Evolutionary conservation across 2,797 vertebrate species (phyloP), one percentile per base, ranked within the genome.

Genomic region (Xenops minutus): DNA sequence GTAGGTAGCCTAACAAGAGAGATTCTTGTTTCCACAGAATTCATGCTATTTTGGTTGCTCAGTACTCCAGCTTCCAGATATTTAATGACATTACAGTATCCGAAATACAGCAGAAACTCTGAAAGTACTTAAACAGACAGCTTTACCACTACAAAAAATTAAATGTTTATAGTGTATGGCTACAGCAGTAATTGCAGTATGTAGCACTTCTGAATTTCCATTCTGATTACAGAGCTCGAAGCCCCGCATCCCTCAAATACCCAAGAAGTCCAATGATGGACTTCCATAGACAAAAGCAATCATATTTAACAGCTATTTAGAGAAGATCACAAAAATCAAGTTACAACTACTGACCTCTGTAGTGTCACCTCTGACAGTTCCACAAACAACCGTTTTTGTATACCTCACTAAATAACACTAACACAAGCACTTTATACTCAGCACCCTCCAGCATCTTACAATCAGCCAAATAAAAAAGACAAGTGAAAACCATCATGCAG

Each of bases 141-240:
- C 30, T 93, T 93, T 93, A 91, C 82, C 14, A 3, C 64, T 85
- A 74, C 82, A 80, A 89, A 41, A 85, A 91, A 94, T 85, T 93
- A 91, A 89, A 88, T 63, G 75, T 91, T 92, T 75, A 77, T 10
- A 75, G 58, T 26, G 29, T 83, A 89, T 10, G 7, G 72, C 62
- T 92, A 86, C 48, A 93, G 73, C 52, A 93, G 56, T 84, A 89
- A 94, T 43, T 30, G 23, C 74, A 89, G 69, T 71, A 81, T 76
- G 80, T 32, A 92, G 73, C 41, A 51, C 52, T 76, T 93, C 13
- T 30, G 15, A 85, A 74, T 56, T 91, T 88, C 76, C 63, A 52
- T 71, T 89, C 69, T 46, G 55, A 68, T 77, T 82, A 69, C 2
- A 32, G 17, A 68, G 17, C 0, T 0, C 13, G 19, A 88, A 88